Percentiles rank a stretch among this genome's conserved stretches.
These are phyloP conservation scores for Emydura subglobosa DNA, from an alignment of 2,113 vertebrate species.

Conservation along the genomic window DNA sequence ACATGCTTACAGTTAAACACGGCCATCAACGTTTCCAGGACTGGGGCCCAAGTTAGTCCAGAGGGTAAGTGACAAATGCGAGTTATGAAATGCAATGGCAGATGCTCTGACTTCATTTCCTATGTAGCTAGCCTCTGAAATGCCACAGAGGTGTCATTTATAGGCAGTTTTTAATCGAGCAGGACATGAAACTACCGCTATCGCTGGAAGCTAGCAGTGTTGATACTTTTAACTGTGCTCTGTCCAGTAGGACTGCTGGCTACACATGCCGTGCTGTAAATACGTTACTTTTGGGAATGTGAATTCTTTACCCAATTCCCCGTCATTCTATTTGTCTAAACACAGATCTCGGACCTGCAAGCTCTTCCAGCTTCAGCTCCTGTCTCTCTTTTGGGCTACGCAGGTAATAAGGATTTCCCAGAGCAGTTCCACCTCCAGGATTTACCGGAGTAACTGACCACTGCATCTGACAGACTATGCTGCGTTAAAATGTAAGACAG, in stretches of 20 bases:
- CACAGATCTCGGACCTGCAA: neutral
- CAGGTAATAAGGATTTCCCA: neutral
- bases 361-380: neutral
- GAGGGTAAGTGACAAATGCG: neutral
- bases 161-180: neutral
- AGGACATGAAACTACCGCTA: neutral
- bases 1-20: neutral
- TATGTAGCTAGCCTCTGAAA: neutral
- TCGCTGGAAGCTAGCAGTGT: neutral
- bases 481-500: neutral
- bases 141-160: conserved; percentile 9
- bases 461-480: accelerated
- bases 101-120: neutral
- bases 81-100: neutral
- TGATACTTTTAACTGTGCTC: neutral
- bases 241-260: neutral
- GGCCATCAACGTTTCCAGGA: conserved; percentile 13
- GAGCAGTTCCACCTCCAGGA: neutral
- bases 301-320: neutral
- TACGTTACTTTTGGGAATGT: accelerated
- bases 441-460: neutral
- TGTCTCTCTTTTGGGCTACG: neutral
- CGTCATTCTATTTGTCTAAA: neutral
- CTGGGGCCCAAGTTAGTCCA: neutral
- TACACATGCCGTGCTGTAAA: neutral